Evolutionary conservation across 2,113 vertebrate species (phyloP).

Genomic region (Mobula hypostoma): DNA sequence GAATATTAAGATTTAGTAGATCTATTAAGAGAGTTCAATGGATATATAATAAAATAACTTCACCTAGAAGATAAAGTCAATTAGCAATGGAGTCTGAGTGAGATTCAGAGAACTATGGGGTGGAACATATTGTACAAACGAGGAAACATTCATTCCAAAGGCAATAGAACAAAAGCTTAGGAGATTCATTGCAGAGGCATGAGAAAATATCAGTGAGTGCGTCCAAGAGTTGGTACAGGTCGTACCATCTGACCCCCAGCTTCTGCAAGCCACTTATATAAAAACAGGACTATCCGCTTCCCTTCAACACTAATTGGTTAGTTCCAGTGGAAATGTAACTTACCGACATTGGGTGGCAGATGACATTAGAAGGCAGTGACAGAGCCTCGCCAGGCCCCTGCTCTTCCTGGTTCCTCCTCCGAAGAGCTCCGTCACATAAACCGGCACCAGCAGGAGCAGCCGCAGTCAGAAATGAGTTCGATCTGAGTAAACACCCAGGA

Average conservation of each 20-base stretch:
- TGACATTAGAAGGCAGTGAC: conserved; percentile 63
- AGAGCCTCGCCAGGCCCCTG: conserved; percentile 60
- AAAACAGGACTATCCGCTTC: background rate
- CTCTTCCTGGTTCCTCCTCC: conserved; percentile 75
- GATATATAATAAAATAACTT: no score
- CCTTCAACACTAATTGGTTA: background rate
- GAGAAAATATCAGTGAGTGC: background rate
- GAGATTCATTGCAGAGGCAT: background rate
- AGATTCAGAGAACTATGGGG: no score
- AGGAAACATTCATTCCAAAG: background rate
- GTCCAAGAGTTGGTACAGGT: background rate
- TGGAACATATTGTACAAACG: no score
- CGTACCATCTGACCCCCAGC: background rate
- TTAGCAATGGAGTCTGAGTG: background rate
- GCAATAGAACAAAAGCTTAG: background rate
- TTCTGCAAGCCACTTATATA: background rate
- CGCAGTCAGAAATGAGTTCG: conserved; percentile 78
- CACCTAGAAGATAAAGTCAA: background rate
- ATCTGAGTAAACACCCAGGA: conserved; percentile 57
- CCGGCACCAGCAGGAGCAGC: conserved; percentile 54
- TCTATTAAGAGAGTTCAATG: no score
- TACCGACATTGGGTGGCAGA: conserved; percentile 88
- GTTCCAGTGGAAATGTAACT: background rate
- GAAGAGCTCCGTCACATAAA: conserved; percentile 66
- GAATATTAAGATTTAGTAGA: background rate